These are phyloP conservation scores for Lapara coniferarum DNA, from an alignment of 2,888 invertebrate species.

Conservation along the genomic window DNA sequence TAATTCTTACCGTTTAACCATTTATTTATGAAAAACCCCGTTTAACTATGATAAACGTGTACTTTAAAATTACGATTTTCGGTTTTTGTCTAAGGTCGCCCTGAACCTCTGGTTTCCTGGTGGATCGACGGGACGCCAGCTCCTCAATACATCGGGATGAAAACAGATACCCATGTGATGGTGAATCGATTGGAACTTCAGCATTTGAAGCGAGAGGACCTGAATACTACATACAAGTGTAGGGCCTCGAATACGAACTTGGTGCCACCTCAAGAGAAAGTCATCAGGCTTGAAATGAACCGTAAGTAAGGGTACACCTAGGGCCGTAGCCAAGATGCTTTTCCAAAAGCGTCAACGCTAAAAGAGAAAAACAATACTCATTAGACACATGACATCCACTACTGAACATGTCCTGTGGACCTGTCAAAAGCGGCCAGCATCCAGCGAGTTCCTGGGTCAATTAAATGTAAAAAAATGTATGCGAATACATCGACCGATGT, in stretches of 20 bases:
- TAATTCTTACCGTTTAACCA: too few relatives aligned
- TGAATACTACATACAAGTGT: constrained; percentile 94
- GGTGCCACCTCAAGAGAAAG: constrained; percentile 91
- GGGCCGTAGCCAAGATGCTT: too few relatives aligned
- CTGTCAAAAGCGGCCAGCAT: too few relatives aligned
- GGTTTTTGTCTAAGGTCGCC: constrained; percentile 85
- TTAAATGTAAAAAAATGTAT: too few relatives aligned
- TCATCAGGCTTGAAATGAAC: constrained; percentile 91
- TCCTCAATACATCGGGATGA: constrained; percentile 87
- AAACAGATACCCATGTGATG: constrained; percentile 88
- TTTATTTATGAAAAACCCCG: too few relatives aligned
- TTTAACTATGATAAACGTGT: background rate
- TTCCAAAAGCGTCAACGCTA: too few relatives aligned
- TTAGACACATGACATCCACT: too few relatives aligned
- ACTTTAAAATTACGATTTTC: background rate
- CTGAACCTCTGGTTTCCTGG: constrained; percentile 92
- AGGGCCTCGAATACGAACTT: constrained; percentile 94
- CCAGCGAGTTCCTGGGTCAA: too few relatives aligned
- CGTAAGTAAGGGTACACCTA: constrained; percentile 83
- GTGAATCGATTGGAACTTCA: constrained; percentile 91
- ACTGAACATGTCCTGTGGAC: too few relatives aligned
- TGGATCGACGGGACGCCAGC: constrained; percentile 88
- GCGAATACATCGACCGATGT: too few relatives aligned
- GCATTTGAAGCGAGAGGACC: constrained; percentile 88
- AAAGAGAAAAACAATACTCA: too few relatives aligned